phyloP scores from a whole-genome alignment of 2,797 vertebrate genomes.

The Buphagus erythrorhynchus region DNA sequence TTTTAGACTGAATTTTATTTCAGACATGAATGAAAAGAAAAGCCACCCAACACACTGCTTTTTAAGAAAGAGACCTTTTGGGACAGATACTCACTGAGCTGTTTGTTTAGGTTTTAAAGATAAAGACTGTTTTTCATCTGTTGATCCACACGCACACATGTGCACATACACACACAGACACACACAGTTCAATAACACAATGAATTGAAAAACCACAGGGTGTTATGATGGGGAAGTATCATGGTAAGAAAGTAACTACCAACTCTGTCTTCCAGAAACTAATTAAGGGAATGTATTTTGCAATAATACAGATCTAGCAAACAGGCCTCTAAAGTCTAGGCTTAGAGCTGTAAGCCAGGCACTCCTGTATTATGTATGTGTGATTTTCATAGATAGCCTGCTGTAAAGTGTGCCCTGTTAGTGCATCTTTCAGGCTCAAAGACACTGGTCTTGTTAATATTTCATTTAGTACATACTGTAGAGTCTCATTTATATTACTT shows the following conservation, averaged over 20 bases:
- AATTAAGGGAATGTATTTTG: conserved; percentile 66
- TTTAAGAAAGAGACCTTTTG: conserved; percentile 37
- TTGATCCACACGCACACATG: neutral
- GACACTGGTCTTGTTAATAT: conserved; percentile 81
- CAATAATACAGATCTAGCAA: conserved; percentile 59
- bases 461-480: conserved; percentile 84
- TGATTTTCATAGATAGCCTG: conserved; percentile 68
- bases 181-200: neutral
- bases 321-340: conserved; percentile 45
- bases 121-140: neutral
- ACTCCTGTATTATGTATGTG: conserved; percentile 51
- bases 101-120: conserved; percentile 24
- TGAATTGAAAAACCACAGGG: neutral
- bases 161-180: neutral
- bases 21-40: neutral
- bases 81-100: neutral
- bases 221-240: conserved; percentile 28
- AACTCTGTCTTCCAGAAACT: conserved; percentile 81
- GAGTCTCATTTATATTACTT: conserved; percentile 87
- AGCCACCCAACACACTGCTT: neutral
- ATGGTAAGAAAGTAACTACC: conserved; percentile 42
- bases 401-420: conserved; percentile 67
- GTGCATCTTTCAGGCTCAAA: conserved; percentile 77
- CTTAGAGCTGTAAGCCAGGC: conserved; percentile 38
- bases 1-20: neutral